Evolutionary conservation across 2,888 invertebrate species (phyloP), one percentile per base, ranked within the genome.

Genomic region (Lochmaea capreae): DNA sequence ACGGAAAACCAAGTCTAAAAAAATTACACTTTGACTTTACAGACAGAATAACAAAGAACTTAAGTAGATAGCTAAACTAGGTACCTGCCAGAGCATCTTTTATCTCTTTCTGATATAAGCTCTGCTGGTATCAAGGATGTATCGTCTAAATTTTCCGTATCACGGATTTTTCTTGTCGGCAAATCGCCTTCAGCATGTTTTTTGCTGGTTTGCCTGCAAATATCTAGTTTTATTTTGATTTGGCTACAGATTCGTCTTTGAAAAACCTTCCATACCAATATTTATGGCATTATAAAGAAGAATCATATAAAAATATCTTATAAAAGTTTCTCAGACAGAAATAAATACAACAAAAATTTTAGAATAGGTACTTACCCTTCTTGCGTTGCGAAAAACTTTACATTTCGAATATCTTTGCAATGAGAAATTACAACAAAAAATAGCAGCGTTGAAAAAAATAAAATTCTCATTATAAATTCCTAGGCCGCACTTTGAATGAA

Each of bases 1-100:
- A 43, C 0, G 62, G 16, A 5, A 11, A 43, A 63, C 42, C 16
- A 22, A 63, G 62, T 63, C 62, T 63, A 61, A n/a, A 61, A 39
- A 39, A 33, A 39, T 39, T 39, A 39, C n/a, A 49, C 0, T n/a
- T n/a, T n/a, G n/a, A n/a, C n/a, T n/a, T n/a, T n/a, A n/a, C n/a
- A n/a, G n/a, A n/a, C n/a, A n/a, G n/a, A n/a, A n/a, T n/a, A n/a
- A n/a, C n/a, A n/a, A n/a, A n/a, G n/a, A n/a, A n/a, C n/a, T n/a
- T n/a, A n/a, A n/a, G n/a, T n/a, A n/a, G n/a, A n/a, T n/a, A n/a
- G n/a, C n/a, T n/a, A n/a, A n/a, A n/a, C n/a, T n/a, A n/a, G n/a
- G n/a, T n/a, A n/a, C n/a, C 54, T 54, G 10, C 10, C 18, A 11
- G 18, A 4, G 18, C 54, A 54, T 54, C 54, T 54, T 16, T 16